A percentile compares a stretch with the other conserved stretches of the same genome.
Evolutionary conservation across 2,797 vertebrate genomes (phyloP).

Genomic region (Columba guinea): DNA sequence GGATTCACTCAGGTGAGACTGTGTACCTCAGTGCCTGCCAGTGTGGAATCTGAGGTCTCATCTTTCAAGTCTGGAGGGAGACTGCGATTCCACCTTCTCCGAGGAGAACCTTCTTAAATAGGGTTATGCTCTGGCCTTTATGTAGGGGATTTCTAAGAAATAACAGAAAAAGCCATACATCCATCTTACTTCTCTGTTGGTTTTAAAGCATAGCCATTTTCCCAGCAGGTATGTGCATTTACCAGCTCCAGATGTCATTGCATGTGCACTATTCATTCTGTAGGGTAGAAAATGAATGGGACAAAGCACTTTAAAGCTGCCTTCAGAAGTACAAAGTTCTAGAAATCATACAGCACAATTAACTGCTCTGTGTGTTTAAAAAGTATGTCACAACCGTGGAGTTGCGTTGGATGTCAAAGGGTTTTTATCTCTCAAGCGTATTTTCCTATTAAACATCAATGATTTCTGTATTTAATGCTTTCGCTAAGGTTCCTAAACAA

Average conservation of each 20-base stretch:
- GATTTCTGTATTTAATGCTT: slow-evolving; percentile 47
- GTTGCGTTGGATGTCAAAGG: slow-evolving; percentile 26
- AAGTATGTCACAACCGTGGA: neutral
- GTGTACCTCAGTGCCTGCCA: slow-evolving; percentile 24
- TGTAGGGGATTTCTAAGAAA: slow-evolving; percentile 39
- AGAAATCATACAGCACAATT: slow-evolving; percentile 52
- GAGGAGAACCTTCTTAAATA: slow-evolving; percentile 14
- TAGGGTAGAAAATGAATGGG: slow-evolving; percentile 61
- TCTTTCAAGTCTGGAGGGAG: slow-evolving; percentile 52
- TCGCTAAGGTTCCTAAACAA: slow-evolving; percentile 37
- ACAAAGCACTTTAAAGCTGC: slow-evolving; percentile 60
- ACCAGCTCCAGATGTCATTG: slow-evolving; percentile 29
- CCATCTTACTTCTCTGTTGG: slow-evolving; percentile 35
- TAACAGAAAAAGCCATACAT: slow-evolving; percentile 33
- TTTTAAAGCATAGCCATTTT: slow-evolving; percentile 62
- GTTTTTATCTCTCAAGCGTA: slow-evolving; percentile 16
- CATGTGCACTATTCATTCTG: slow-evolving; percentile 48
- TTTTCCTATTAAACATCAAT: slow-evolving; percentile 31
- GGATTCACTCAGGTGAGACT: slow-evolving; percentile 96
- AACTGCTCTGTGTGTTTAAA: slow-evolving; percentile 37
- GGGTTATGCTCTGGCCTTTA: slow-evolving; percentile 38
- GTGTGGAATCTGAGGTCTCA: slow-evolving; percentile 32
- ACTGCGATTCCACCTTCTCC: neutral
- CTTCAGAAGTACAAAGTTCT: slow-evolving; percentile 56
- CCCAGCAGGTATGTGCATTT: slow-evolving; percentile 61